Percentiles rank a stretch among this genome's conserved stretches.
Evolutionary conservation across 2,797 vertebrate genomes (phyloP).

Genomic region (Emys orbicularis): DNA sequence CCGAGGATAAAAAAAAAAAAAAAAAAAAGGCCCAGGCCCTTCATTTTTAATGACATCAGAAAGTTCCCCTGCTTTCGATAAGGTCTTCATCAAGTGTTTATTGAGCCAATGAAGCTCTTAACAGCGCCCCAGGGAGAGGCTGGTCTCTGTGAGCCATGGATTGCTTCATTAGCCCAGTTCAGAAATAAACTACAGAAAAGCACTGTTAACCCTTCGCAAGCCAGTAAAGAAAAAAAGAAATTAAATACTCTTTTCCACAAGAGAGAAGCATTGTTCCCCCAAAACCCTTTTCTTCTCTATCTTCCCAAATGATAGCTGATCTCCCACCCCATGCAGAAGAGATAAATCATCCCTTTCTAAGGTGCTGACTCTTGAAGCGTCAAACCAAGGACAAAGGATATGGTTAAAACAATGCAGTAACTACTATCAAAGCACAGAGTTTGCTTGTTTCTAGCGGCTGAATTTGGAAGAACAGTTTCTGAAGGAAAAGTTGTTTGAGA

Average conservation of each 20-base stretch:
- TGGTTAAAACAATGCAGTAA: constrained; percentile 67
- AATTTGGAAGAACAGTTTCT: constrained; percentile 64
- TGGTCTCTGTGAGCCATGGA: constrained; percentile 56
- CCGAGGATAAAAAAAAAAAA: background rate
- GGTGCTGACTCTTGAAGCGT: background rate
- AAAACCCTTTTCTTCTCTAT: background rate
- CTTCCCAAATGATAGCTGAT: background rate
- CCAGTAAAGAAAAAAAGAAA: background rate
- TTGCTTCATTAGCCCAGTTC: constrained; percentile 71
- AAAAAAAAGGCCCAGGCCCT: fast-evolving
- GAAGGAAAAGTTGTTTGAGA: constrained; percentile 60
- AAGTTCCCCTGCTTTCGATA: constrained; percentile 24
- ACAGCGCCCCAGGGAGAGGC: constrained; percentile 63
- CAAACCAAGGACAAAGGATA: background rate
- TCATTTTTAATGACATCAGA: constrained; percentile 35
- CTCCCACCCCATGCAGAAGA: background rate
- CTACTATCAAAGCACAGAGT: constrained; percentile 59
- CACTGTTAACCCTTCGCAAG: constrained; percentile 45
- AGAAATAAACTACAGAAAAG: constrained; percentile 28
- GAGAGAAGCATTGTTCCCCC: background rate
- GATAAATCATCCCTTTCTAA: background rate
- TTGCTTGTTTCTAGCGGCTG: constrained; percentile 39
- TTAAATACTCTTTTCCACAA: background rate
- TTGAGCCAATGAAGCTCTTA: constrained; percentile 70
- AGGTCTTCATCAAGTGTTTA: constrained; percentile 66